Conservation (phyloP, 2,888 invertebrate genomes). For the Latheticus oryzae region DNA sequence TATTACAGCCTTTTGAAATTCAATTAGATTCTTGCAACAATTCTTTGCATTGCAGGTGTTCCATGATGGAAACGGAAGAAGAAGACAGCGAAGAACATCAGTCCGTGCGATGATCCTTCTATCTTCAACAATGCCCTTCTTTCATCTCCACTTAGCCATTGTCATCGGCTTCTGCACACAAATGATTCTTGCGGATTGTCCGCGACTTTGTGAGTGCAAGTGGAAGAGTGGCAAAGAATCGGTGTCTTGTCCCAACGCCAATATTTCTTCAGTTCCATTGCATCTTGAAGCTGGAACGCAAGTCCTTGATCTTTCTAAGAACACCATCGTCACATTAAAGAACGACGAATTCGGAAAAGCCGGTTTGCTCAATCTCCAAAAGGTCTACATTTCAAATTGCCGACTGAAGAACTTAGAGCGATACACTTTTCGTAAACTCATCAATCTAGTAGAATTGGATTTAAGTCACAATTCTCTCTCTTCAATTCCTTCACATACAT, state of each 20-base stretch:
- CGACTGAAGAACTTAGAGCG: slow-evolving; percentile 76
- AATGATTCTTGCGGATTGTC: slow-evolving; percentile 73
- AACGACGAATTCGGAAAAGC: slow-evolving; percentile 81
- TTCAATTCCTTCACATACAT: slow-evolving; percentile 78
- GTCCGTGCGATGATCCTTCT: slow-evolving; percentile 23
- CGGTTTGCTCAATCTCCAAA: slow-evolving; percentile 83
- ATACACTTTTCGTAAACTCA: slow-evolving; percentile 81
- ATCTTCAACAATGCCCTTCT: slow-evolving; percentile 44
- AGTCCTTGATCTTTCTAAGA: slow-evolving; percentile 81
- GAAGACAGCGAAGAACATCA: slow-evolving; percentile 53
- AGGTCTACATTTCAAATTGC: slow-evolving; percentile 80
- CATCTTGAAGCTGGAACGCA: slow-evolving; percentile 84
- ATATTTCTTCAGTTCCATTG: slow-evolving; percentile 78
- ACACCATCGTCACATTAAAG: slow-evolving; percentile 74
- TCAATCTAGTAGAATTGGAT: slow-evolving; percentile 85
- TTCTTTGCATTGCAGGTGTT: slow-evolving; percentile 23
- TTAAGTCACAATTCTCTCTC: slow-evolving; percentile 78
- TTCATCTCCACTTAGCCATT: slow-evolving; percentile 50
- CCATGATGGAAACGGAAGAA: slow-evolving; percentile 58
- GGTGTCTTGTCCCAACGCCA: slow-evolving; percentile 81
- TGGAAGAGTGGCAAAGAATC: slow-evolving; percentile 91
- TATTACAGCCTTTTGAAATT: slow-evolving; percentile 35
- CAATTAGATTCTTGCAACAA: too few species aligned
- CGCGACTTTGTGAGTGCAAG: slow-evolving; percentile 85
- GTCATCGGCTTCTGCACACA: slow-evolving; percentile 63